Evolutionary conservation across 2,113 vertebrate species (phyloP), one percentile per base, ranked within the genome.

Genomic region (Stomatorhinus ivindoensis): DNA sequence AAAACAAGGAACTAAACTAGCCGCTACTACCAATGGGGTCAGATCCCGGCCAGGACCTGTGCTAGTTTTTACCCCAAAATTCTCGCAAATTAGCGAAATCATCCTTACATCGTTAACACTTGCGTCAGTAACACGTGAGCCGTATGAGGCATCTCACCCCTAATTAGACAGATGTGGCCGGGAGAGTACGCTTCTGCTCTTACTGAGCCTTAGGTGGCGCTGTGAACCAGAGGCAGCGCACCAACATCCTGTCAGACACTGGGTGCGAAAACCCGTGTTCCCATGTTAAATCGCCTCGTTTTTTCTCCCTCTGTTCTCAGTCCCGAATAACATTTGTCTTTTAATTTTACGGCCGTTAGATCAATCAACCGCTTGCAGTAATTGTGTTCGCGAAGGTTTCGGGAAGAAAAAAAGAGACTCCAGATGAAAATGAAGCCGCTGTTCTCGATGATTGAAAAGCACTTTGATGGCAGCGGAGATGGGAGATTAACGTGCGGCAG

Each of bases 301-400:
- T 69, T n/a, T 69, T 13, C 61, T 69, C 61, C 48, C n/a, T 84
- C 44, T 91, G 93, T 93, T 94, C 94, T 91, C 94, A 94, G 92
- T 92, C 89, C 88, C 90, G 92, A 94, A 95, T 93, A 93, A 94
- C 92, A 93, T 88, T 82, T 51, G 39, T 65, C 58, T 76, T 88
- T 69, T 76, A 76, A 88, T 94, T 94, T 94, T 91, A 94, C 91
- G 93, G 92, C 90, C 92, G 93, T 94, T 93, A 94, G 93, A 93
- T 94, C 94, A 88, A 91, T 93, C 92, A 90, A 90, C 93, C 93
- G 93, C 88, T 92, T 92, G 91, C 90, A 94, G 93, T 95, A 95
- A 95, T 94, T 93, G 91, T 86, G 88, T 91, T 92, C 94, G 91
- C 91, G 91, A 92, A 92, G 92, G 88, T 89, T 90, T 93, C 27